phyloP scores from a whole-genome alignment of 1,140 invertebrate genomes.

The Nymphalis io region DNA sequence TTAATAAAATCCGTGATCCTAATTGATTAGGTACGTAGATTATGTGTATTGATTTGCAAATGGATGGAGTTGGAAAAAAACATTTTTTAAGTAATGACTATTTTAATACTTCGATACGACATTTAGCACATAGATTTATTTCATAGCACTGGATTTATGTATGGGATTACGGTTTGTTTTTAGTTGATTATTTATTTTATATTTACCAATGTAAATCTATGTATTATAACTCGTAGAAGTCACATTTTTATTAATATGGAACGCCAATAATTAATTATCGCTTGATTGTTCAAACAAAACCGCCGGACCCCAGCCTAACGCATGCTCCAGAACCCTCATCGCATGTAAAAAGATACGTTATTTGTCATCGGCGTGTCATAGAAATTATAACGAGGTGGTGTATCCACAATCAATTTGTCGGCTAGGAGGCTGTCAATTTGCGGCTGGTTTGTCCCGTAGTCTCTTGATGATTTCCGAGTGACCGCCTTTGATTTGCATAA shows the following conservation, averaged over 20 bases:
- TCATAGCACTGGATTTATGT: too few species aligned
- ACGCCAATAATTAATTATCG: neutral
- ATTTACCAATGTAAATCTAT: too few species aligned
- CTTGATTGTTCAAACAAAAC: slow-evolving; percentile 6
- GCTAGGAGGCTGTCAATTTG: slow-evolving; percentile 69
- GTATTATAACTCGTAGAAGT: too few species aligned
- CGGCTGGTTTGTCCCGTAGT: slow-evolving; percentile 47
- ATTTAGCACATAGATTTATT: too few species aligned
- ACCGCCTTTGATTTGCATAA: slow-evolving; percentile 76
- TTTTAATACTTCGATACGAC: neutral
- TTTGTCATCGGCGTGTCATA: slow-evolving; percentile 55
- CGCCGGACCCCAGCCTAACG: neutral
- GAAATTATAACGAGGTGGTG: slow-evolving; percentile 67
- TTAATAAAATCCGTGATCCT: slow-evolving; percentile 43
- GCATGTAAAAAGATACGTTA: slow-evolving; percentile 35
- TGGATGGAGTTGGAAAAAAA: slow-evolving; percentile 6
- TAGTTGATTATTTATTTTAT: too few species aligned
- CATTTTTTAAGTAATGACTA: slow-evolving; percentile 7
- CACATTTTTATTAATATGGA: neutral
- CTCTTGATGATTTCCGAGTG: slow-evolving; percentile 75
- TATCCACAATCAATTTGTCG: slow-evolving; percentile 70
- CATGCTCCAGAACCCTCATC: slow-evolving; percentile 2
- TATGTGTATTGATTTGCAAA: slow-evolving; percentile 13
- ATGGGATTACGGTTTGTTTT: too few species aligned
- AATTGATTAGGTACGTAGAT: slow-evolving; percentile 35